Evolutionary conservation across 2,113 vertebrate species (phyloP).

Genomic region (Microtus richardsoni): DNA sequence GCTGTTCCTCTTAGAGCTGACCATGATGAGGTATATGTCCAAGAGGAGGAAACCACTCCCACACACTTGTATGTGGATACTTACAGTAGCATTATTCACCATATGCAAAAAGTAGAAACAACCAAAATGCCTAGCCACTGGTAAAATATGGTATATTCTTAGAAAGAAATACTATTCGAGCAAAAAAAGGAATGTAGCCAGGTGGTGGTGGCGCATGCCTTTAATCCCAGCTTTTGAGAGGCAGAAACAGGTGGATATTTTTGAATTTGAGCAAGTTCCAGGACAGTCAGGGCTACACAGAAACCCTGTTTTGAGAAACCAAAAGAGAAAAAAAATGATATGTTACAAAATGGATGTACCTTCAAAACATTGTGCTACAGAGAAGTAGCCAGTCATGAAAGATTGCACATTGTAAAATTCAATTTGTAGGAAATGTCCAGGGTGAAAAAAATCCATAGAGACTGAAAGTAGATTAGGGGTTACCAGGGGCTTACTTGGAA

Average conservation of each 20-base stretch:
- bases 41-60: slow-evolving; percentile 22
- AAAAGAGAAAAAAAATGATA: neutral
- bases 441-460: slow-evolving; percentile 32
- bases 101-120: neutral
- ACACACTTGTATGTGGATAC: slow-evolving; percentile 1
- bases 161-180: slow-evolving; percentile 6
- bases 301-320: neutral
- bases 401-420: neutral
- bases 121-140: neutral
- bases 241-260: neutral
- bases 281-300: neutral
- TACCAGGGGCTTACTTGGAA: neutral
- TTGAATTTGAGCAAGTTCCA: neutral
- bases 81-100: slow-evolving; percentile 11
- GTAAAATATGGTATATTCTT: neutral
- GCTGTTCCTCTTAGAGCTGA: neutral
- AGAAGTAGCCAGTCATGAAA: slow-evolving; percentile 39
- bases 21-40: neutral
- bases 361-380: slow-evolving; percentile 24
- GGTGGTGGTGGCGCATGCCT: neutral
- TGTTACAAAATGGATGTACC: neutral
- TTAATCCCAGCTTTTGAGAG: no score
- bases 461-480: neutral
- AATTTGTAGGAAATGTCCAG: slow-evolving; percentile 44
- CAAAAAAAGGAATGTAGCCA: slow-evolving; percentile 24